Evolutionary conservation across 2,113 vertebrate genomes (phyloP).

Genomic region (Ascaphus truei): DNA sequence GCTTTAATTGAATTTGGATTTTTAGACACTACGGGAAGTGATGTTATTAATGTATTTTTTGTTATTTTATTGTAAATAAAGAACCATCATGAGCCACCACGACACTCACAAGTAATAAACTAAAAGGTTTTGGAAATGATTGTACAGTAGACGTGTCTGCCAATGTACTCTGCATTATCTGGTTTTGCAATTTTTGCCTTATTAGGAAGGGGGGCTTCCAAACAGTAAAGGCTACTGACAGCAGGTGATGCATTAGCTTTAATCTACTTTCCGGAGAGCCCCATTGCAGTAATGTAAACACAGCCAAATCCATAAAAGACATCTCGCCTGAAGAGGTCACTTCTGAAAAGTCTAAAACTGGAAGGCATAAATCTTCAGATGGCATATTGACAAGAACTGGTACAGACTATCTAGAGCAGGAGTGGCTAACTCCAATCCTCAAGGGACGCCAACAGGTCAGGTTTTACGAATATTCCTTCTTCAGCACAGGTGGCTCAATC

Average conservation of each 20-base stretch:
- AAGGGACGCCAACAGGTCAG: too few species aligned
- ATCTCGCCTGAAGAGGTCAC: slow-evolving; percentile 48
- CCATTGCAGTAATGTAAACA: slow-evolving; percentile 54
- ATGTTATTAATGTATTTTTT: too few species aligned
- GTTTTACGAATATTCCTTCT: too few species aligned
- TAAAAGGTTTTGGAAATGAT: slow-evolving; percentile 40
- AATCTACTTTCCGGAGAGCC: slow-evolving; percentile 51
- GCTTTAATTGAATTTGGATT: too few species aligned
- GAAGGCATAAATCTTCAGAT: slow-evolving; percentile 54
- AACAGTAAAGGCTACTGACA: slow-evolving; percentile 48
- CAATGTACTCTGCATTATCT: slow-evolving; percentile 24
- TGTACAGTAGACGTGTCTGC: slow-evolving; percentile 39
- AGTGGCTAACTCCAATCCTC: too few species aligned
- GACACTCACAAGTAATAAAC: background rate
- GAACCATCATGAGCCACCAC: background rate
- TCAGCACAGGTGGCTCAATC: too few species aligned
- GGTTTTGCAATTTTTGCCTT: slow-evolving; percentile 36
- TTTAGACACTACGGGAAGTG: too few species aligned
- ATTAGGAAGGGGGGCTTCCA: slow-evolving; percentile 31
- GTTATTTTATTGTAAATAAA: too few species aligned
- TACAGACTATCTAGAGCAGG: slow-evolving; percentile 36
- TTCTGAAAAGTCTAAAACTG: slow-evolving; percentile 43
- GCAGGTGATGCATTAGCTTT: slow-evolving; percentile 58
- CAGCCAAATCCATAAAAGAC: slow-evolving; percentile 46
- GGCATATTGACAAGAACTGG: slow-evolving; percentile 48